These are phyloP conservation scores for Gila robusta DNA, from an alignment of 2,797 vertebrate species.

Conservation along the genomic window DNA sequence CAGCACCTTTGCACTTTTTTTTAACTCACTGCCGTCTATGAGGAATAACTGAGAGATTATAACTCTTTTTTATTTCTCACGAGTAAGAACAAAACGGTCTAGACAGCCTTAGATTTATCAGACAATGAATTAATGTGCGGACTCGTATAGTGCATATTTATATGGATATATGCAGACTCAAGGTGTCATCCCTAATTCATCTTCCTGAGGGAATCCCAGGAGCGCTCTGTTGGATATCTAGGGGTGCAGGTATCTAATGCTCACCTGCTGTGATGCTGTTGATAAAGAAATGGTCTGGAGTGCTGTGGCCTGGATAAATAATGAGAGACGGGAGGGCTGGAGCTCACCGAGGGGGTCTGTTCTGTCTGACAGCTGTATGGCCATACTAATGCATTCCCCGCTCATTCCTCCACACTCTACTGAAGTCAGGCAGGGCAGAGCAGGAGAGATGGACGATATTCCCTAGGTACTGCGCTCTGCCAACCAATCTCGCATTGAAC, in stretches of 20 bases:
- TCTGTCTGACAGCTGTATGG: constrained; percentile 40
- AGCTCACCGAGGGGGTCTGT: constrained; percentile 43
- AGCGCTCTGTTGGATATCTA: constrained; percentile 48
- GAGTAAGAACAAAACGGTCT: background rate
- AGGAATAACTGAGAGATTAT: background rate
- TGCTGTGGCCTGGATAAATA: constrained; percentile 63
- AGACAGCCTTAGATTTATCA: constrained; percentile 27
- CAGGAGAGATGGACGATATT: constrained; percentile 64
- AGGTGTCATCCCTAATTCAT: constrained; percentile 41
- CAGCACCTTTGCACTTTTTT: background rate
- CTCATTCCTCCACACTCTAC: constrained; percentile 56
- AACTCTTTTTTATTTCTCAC: background rate
- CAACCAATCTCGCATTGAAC: constrained; percentile 64
- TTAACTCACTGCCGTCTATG: background rate
- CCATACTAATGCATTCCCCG: constrained; percentile 28
- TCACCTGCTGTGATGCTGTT: constrained; percentile 69
- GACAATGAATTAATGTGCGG: constrained; percentile 25
- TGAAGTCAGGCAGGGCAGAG: constrained; percentile 48
- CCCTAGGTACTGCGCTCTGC: constrained; percentile 71
- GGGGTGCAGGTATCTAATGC: constrained; percentile 60
- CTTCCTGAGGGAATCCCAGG: constrained; percentile 26
- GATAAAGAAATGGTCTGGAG: constrained; percentile 68
- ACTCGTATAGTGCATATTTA: constrained; percentile 12
- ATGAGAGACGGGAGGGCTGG: constrained; percentile 52
- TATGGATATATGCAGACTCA: constrained; percentile 23